Base-by-base conservation (phyloP, 2,888 invertebrate species). In the Loripinus fragilis region DNA sequence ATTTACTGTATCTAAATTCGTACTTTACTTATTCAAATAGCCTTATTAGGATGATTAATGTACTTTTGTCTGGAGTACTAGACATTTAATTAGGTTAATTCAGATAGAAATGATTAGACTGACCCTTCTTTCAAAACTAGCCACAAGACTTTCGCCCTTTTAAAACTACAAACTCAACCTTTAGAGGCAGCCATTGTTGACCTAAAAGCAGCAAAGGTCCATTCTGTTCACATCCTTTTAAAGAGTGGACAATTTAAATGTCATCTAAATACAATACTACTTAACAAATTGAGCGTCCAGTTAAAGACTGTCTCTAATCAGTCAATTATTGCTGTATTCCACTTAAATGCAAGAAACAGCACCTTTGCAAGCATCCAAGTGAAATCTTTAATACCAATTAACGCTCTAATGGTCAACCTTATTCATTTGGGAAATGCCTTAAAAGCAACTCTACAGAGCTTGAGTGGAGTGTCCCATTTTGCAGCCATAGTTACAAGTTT, bases 391-490 rank as follows among this genome's bases (percentile, higher is more conserved):
- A 78, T 71, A 74, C 71, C 64, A 74, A 78, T 74, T 74, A 78
- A 55, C 71, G 65, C 71, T 73, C 68, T 69, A 69, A 67, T 66
- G 71, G 78, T 60, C 65, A 70, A n/a, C 48, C 7, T 20, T 30
- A 69, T 33, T 64, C 75, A 48, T 30, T 33, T 64, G 75, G 79
- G 79, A 75, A 72, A 76, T 74, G 74, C 28, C 74, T 78, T 78
- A 78, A 78, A 78, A 74, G 78, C 78, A 74, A 67, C 71, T 25
- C 17, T 42, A 38, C 35, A 45, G 33, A 30, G 30, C 35, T 55
- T 52, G 42, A 60, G 68, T 64, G 64, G 45, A 74, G 48, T 69
- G 48, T 38, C 68, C 69, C 68, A 35, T 55, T 67, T 41, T 69
- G 28, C 33, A 70, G 74, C 52, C 66, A n/a, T 30, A 35, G 66